These are phyloP conservation scores for Tenebrosternarchus preto DNA, from an alignment of 2,113 vertebrate species.

Conservation along the genomic window DNA sequence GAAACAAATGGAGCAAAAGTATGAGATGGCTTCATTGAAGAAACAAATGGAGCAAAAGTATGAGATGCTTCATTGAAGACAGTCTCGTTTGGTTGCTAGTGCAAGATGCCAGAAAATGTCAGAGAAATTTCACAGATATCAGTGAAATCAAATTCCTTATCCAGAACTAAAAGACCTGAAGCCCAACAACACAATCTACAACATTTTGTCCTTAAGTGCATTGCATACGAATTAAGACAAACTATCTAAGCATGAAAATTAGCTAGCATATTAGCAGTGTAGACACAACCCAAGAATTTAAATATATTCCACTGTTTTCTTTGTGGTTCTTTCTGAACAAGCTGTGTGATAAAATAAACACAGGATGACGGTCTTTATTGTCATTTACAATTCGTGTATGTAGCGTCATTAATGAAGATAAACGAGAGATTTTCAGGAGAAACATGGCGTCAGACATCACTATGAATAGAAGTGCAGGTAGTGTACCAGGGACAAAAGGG, in stretches of 20 bases:
- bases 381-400: neutral
- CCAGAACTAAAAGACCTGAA: no score
- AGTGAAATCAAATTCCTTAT: neutral
- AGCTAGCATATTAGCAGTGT: neutral
- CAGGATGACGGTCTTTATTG: neutral
- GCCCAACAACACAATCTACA: neutral
- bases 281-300: neutral
- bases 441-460: neutral
- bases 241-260: neutral
- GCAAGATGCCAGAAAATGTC: neutral
- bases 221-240: neutral
- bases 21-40: neutral
- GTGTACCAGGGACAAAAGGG: constrained; percentile 14
- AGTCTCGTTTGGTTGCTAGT: neutral
- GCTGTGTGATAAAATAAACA: constrained; percentile 22
- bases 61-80: neutral
- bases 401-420: neutral
- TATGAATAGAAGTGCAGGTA: constrained; percentile 10
- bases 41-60: no score
- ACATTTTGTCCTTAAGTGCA: constrained; percentile 2
- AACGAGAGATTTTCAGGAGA: constrained; percentile 16
- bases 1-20: no score
- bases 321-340: neutral
- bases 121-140: neutral
- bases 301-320: neutral